Conservation (phyloP, 2,797 vertebrate species). For the Mastacembelus armatus region DNA sequence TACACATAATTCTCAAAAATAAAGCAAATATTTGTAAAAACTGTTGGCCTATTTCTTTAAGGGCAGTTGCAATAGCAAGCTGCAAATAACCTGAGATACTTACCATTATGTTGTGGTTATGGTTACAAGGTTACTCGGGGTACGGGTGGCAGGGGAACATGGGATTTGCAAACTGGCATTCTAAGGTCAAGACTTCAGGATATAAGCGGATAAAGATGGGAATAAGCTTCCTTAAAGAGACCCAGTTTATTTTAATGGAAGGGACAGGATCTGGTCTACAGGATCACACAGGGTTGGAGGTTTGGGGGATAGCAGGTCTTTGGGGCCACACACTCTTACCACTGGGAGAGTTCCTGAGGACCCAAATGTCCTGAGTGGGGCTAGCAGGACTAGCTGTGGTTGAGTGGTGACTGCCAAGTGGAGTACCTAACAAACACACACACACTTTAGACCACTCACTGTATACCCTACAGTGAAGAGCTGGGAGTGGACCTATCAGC, state of each 20-base stretch:
- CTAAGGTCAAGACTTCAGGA: conserved; percentile 34
- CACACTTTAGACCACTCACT: conserved; percentile 69
- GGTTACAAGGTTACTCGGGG: conserved; percentile 30
- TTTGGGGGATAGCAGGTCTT: not conserved
- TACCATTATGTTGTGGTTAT: conserved; percentile 20
- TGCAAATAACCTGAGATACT: conserved; percentile 7
- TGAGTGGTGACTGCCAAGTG: conserved; percentile 73
- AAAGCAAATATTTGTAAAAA: not conserved
- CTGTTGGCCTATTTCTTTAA: no score
- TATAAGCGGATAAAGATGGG: conserved; percentile 39
- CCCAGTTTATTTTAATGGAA: not conserved
- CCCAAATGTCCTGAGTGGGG: conserved; percentile 81
- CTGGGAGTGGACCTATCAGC: conserved; percentile 32
- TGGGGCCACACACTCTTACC: conserved; percentile 79
- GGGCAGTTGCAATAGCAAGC: not conserved
- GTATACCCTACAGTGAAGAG: conserved; percentile 40
- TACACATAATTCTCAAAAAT: not conserved
- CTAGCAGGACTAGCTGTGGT: conserved; percentile 75
- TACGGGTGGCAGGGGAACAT: no score
- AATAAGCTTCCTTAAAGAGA: conserved; percentile 42
- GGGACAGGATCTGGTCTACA: conserved; percentile 22
- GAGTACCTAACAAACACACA: conserved; percentile 77
- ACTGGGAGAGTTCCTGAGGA: conserved; percentile 78
- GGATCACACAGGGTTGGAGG: conserved; percentile 34
- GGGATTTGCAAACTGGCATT: conserved; percentile 17